Conservation (phyloP, 2,797 vertebrate genomes). For the Fringilla coelebs region DNA sequence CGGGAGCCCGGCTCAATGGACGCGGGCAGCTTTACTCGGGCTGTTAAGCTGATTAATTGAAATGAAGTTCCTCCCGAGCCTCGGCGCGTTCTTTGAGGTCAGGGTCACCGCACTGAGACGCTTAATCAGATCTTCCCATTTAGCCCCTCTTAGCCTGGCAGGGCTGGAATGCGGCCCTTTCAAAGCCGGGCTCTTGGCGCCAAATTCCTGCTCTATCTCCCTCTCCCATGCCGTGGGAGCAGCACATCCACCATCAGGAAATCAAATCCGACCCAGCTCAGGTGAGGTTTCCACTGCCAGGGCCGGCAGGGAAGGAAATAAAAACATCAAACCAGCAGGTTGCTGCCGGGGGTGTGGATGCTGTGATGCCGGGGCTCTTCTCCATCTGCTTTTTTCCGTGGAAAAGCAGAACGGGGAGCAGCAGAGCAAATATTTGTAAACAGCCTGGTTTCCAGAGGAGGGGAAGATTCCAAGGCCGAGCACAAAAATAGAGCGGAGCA, state of each 20-base stretch:
- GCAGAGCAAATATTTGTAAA: neutral
- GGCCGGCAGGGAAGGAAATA: neutral
- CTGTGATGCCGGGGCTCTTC: neutral
- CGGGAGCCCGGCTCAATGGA: neutral
- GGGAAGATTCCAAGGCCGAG: neutral
- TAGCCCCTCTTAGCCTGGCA: conserved; percentile 64
- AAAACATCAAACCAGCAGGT: neutral
- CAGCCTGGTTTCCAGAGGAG: neutral
- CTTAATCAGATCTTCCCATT: conserved; percentile 73
- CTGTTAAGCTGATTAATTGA: conserved; percentile 69
- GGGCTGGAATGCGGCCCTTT: conserved; percentile 50
- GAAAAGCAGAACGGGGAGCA: neutral
- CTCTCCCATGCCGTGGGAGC: neutral
- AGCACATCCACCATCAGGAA: neutral
- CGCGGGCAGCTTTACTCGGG: conserved; percentile 25
- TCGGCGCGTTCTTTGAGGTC: conserved; percentile 47
- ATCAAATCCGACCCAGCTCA: neutral
- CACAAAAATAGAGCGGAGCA: neutral
- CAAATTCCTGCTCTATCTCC: conserved; percentile 53
- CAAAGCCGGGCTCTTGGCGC: conserved; percentile 34
- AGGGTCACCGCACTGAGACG: conserved; percentile 76
- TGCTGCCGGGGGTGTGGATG: neutral
- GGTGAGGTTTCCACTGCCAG: neutral
- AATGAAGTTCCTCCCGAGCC: conserved; percentile 61
- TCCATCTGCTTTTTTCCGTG: neutral